Evolutionary conservation across 2,113 vertebrate species (phyloP), one percentile per base, ranked within the genome.

Genomic region (Brachyhypopomus gauderio): DNA sequence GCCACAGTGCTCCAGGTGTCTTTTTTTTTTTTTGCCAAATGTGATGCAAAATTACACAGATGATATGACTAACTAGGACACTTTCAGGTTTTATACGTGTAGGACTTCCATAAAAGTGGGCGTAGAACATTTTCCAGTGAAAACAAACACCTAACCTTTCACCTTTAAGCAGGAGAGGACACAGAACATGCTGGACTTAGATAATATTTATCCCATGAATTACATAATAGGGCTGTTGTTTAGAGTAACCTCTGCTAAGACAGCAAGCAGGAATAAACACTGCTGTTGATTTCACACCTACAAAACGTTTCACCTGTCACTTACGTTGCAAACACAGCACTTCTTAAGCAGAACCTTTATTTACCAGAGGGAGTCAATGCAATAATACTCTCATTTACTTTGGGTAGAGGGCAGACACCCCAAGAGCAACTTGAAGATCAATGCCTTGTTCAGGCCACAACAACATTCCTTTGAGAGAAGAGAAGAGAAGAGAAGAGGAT

Each of bases 231-330:
- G 4, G 45, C 30, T 3, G 4, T 27, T 62, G 30, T 60, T 60
- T 27, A 66, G 52, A 62, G 27, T 27, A 56, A 59, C 48, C 23
- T 45, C 48, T 60, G 30, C 14, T 7, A 41, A 19, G 25, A 25
- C n/a, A 67, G 64, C 17, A 67, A 36, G 5, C 27, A 36, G 64
- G 64, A 36, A 4, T 36, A 34, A 66, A 34, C 63, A 30, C 63
- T 66, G 63, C 25, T 5, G 11, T 52, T 56, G 59, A 56, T 73
- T 73, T 64, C n/a, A 22, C 72, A 73, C 38, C 12, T 69, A 70
- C 63, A 11, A 59, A 6, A 36, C 23, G 20, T 60, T 19, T 66
- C 20, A 66, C 25, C 63, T 36, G 16, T 7, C 60, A 63, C 22
- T 1, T 22, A 11, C n/a, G 23, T 23, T 9, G 1, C 25, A 12